Base-by-base conservation (phyloP, 2,888 invertebrate species). In the Melolontha melolontha region DNA sequence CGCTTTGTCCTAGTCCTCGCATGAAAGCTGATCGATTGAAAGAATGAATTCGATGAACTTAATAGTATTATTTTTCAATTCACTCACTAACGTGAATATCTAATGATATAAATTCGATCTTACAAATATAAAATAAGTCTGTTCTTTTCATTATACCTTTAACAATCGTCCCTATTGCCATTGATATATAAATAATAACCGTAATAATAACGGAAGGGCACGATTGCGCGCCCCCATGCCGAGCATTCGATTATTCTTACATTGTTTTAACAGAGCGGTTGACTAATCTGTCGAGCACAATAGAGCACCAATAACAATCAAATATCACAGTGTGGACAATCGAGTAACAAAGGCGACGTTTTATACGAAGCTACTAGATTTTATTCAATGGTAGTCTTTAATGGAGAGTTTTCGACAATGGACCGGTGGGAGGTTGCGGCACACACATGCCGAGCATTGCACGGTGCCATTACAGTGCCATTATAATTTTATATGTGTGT, bases 301-400 rank as follows among this genome's bases (percentile, higher is more conserved):
- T 66, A 49, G 65, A 57, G 63, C 67, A 50, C 47, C 69, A 50
- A 42, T 66, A 69, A 71, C 71, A 71, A 71, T 71, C 64, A 70
- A 72, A 72, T 72, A 72, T 69, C 72, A 72, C 70, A 70, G 64
- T 72, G 67, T 72, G 69, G 67, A 70, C 68, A 72, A 72, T 70
- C 66, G 70, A 68, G 57, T 59, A 70, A 70, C 67, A 70, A 70
- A 68, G 54, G 66, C 68, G 57, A 59, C 64, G 54, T 54, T 68
- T 70, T 70, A 62, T 49, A 47, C 66, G 69, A 68, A 64, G 68
- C 68, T 68, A 68, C 68, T 64, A 64, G 47, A 47, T 67, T 65
- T 64, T 70, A 64, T 67, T 65, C 68, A 64, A 27, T 47, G 65
- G 49, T 64, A 51, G 64, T 42, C 55, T 64, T 68, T 67, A 68